Conservation (phyloP, 37 sponge, comb jelly and placozoan species). For the Axinella damicornis region DNA sequence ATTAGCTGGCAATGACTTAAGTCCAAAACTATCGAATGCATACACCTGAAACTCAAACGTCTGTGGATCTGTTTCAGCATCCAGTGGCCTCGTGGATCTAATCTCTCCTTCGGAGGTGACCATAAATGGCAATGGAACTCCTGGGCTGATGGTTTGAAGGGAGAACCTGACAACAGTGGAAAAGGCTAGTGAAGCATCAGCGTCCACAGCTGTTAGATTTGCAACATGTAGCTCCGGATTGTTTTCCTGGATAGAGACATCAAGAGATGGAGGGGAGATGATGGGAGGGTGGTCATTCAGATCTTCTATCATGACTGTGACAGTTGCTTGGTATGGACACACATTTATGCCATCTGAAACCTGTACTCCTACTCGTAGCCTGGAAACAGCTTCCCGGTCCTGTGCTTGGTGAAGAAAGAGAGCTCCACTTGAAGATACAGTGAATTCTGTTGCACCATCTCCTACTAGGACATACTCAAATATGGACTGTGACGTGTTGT, state of each 20-base stretch:
- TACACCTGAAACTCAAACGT: slow-evolving; percentile 30
- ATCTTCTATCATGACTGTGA: slow-evolving; percentile 23
- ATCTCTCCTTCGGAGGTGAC: slow-evolving; percentile 39
- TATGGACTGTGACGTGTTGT: neutral
- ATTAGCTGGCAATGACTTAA: slow-evolving; percentile 30
- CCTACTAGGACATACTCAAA: slow-evolving; percentile 7
- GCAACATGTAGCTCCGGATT: slow-evolving; percentile 17
- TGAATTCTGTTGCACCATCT: slow-evolving; percentile 4
- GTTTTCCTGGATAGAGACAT: slow-evolving; percentile 32
- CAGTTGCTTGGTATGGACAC: slow-evolving; percentile 7
- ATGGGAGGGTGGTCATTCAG: slow-evolving; percentile 58
- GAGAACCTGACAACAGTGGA: slow-evolving; percentile 18
- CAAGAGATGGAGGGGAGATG: slow-evolving; percentile 16
- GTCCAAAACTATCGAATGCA: slow-evolving; percentile 40
- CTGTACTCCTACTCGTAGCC: neutral
- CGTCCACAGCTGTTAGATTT: slow-evolving; percentile 39
- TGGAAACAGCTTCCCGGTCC: slow-evolving; percentile 7
- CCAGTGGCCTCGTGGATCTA: slow-evolving; percentile 29
- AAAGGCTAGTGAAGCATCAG: slow-evolving; percentile 33
- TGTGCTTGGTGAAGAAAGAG: slow-evolving; percentile 15
- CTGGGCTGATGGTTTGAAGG: neutral
- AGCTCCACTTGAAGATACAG: slow-evolving; percentile 30
- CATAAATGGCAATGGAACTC: neutral
- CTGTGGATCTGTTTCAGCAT: slow-evolving; percentile 43
- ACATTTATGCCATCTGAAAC: slow-evolving; percentile 8